phyloP scores from a whole-genome alignment of 2,888 invertebrate genomes.

The Standfussiana lucernea region DNA sequence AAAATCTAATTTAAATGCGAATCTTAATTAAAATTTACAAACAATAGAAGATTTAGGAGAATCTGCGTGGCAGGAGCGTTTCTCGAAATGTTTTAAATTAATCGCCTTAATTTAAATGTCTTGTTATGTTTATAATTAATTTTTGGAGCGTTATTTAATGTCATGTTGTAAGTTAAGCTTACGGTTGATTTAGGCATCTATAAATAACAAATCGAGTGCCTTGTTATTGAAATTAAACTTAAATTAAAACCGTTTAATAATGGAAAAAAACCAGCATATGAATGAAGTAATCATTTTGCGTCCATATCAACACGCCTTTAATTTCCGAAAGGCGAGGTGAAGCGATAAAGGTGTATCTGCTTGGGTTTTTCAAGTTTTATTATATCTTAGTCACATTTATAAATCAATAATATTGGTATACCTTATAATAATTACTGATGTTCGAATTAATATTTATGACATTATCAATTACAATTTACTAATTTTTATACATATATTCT shows the following conservation, averaged over 20 bases:
- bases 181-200: not conserved
- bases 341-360: no score
- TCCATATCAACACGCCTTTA: not conserved
- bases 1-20: conserved; percentile 53
- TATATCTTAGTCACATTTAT: no score
- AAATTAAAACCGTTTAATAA: not conserved
- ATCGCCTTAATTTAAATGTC: conserved; percentile 40
- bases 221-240: not conserved
- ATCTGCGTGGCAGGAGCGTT: conserved; percentile 23
- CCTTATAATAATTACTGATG: no score
- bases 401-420: no score
- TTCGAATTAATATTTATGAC: no score
- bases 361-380: no score
- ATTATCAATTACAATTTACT: no score
- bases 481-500: no score
- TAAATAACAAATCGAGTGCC: not conserved
- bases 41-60: conserved; percentile 49
- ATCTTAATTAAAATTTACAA: conserved; percentile 58
- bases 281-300: not conserved
- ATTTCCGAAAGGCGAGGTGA: no score
- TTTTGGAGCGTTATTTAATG: not conserved
- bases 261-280: not conserved
- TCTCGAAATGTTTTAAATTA: conserved; percentile 43
- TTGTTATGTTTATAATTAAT: conserved; percentile 33
- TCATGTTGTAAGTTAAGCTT: not conserved